A percentile compares a stretch with the other conserved stretches of the same genome.
These are phyloP conservation scores for Aix galericulata DNA, from an alignment of 2,113 vertebrate genomes.

Conservation along the genomic window DNA sequence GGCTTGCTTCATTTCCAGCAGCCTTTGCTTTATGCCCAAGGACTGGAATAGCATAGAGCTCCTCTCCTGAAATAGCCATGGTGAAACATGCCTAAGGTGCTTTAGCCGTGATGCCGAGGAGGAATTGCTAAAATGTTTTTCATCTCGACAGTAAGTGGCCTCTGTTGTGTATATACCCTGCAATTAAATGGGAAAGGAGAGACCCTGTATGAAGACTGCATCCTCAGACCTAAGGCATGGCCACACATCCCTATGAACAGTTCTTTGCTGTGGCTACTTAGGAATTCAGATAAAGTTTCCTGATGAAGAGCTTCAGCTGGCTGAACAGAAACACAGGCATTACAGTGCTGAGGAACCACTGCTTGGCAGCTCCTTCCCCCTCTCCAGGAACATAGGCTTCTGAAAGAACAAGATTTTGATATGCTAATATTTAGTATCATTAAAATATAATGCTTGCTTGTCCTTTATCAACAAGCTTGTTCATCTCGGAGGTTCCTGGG, in stretches of 20 bases:
- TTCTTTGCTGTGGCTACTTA: neutral
- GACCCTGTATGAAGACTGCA: neutral
- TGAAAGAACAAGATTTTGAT: neutral
- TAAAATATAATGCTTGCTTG: neutral
- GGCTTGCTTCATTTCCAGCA: neutral
- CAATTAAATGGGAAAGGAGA: neutral
- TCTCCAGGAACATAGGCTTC: accelerated
- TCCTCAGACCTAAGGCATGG: neutral
- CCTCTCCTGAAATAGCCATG: neutral
- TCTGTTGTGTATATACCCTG: neutral
- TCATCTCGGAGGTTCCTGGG: neutral
- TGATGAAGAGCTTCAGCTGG: neutral
- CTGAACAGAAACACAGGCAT: neutral
- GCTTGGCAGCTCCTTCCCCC: neutral
- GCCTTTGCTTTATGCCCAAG: neutral
- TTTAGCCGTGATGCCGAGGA: neutral
- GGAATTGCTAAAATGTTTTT: neutral
- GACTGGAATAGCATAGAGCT: neutral
- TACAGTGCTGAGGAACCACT: neutral
- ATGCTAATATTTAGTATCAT: neutral
- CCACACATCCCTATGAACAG: neutral
- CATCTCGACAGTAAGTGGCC: neutral
- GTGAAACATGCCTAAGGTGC: neutral
- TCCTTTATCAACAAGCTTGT: neutral
- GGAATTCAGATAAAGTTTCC: neutral